These are phyloP conservation scores for Trissolcus basalis DNA, from an alignment of 1,140 invertebrate genomes.

Conservation along the genomic window DNA sequence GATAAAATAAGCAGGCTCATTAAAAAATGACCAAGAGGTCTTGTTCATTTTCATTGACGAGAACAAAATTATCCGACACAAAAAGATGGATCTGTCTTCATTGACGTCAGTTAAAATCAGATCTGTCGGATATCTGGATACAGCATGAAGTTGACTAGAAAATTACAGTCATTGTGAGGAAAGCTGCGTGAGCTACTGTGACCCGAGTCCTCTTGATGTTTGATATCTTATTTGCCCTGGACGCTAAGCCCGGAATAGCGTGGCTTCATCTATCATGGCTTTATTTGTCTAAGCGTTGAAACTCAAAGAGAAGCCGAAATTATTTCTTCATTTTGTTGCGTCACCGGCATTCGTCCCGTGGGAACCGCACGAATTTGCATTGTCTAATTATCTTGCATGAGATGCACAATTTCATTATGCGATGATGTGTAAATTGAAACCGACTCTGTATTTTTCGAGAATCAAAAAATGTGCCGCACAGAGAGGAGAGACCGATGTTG, in stretches of 20 bases:
- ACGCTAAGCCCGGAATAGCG: slow-evolving; percentile 36
- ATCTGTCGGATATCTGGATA: neutral
- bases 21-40: too few species aligned
- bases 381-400: slow-evolving; percentile 32
- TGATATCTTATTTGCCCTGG: slow-evolving; percentile 72
- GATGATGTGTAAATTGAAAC: slow-evolving; percentile 10
- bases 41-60: too few species aligned
- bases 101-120: too few species aligned
- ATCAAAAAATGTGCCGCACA: too few species aligned
- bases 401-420: slow-evolving; percentile 29
- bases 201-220: slow-evolving; percentile 64
- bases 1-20: too few species aligned
- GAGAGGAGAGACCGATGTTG: too few species aligned
- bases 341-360: slow-evolving; percentile 43
- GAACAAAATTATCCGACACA: too few species aligned
- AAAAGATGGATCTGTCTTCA: slow-evolving; percentile 1
- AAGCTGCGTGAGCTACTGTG: slow-evolving; percentile 47
- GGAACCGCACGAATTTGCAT: slow-evolving; percentile 24
- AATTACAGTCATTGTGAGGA: slow-evolving; percentile 55
- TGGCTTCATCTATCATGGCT: slow-evolving; percentile 62
- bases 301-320: slow-evolving; percentile 52
- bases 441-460: too few species aligned
- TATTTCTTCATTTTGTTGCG: slow-evolving; percentile 44
- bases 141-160: neutral
- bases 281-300: slow-evolving; percentile 66